Percentiles rank a stretch among this genome's conserved stretches.
These are phyloP conservation scores for Azemiops feae DNA, from an alignment of 2,113 vertebrate species.

Conservation along the genomic window DNA sequence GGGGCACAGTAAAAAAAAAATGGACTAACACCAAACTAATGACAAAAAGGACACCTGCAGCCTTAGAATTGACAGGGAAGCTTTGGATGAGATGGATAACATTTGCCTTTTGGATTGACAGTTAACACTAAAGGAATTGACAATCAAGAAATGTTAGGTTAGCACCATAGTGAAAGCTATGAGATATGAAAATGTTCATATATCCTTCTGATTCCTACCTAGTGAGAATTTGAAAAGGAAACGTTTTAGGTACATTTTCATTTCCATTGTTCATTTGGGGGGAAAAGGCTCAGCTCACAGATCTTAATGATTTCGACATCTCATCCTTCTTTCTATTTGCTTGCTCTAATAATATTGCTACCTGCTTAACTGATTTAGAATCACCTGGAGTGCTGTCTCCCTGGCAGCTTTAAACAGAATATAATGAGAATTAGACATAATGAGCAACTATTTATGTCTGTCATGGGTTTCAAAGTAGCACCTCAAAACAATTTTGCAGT, in stretches of 20 bases:
- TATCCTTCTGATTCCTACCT: neutral
- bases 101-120: neutral
- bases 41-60: neutral
- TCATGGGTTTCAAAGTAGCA: neutral
- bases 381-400: neutral
- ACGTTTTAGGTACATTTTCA: neutral
- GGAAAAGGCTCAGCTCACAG: too few relatives aligned
- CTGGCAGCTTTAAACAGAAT: neutral
- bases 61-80: neutral
- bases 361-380: neutral
- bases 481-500: conserved; percentile 13
- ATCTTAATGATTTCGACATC: neutral
- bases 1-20: neutral
- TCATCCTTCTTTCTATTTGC: neutral
- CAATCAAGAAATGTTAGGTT: neutral
- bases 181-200: neutral
- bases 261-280: neutral
- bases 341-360: neutral
- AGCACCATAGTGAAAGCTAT: neutral
- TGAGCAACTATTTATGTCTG: conserved; percentile 22
- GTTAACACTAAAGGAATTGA: neutral
- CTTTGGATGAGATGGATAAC: neutral
- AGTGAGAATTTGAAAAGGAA: neutral
- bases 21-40: neutral
- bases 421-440: neutral